Evolutionary conservation across 1,140 invertebrate genomes (phyloP).

Genomic region (Myzus persicae): DNA sequence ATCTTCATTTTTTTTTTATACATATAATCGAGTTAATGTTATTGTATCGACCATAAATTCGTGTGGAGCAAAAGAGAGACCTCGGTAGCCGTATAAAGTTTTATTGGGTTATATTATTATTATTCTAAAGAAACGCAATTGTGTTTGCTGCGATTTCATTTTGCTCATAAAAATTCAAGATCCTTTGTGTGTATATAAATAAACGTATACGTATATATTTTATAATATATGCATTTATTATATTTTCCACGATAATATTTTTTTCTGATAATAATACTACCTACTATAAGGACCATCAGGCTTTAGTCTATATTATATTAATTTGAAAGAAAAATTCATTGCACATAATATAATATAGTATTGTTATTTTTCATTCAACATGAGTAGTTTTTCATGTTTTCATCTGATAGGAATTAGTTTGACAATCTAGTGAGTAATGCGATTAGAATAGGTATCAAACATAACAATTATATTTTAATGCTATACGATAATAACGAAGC

Average conservation of each 20-base stretch:
- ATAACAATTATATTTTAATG: not conserved
- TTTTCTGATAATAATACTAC: not conserved
- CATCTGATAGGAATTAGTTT: not conserved
- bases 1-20: constrained; percentile 44
- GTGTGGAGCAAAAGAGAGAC: not conserved
- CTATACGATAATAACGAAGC: not conserved
- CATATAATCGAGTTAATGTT: constrained; percentile 55
- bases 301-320: not conserved
- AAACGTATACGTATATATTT: not conserved
- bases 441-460: not conserved
- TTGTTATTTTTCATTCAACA: not conserved
- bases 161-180: constrained; percentile 38
- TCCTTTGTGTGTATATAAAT: not conserved
- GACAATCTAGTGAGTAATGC: not conserved
- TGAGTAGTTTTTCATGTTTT: not conserved
- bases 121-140: constrained; percentile 48
- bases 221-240: constrained; percentile 18
- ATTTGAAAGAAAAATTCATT: not conserved
- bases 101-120: constrained; percentile 54
- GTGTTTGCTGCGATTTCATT: constrained; percentile 42
- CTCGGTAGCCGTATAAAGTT: constrained; percentile 40
- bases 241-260: constrained; percentile 11
- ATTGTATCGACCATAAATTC: constrained; percentile 38
- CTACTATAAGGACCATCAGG: not conserved
- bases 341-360: not conserved